These are phyloP conservation scores for Drosophila cognata DNA, from an alignment of 2,888 invertebrate species.

Conservation along the genomic window DNA sequence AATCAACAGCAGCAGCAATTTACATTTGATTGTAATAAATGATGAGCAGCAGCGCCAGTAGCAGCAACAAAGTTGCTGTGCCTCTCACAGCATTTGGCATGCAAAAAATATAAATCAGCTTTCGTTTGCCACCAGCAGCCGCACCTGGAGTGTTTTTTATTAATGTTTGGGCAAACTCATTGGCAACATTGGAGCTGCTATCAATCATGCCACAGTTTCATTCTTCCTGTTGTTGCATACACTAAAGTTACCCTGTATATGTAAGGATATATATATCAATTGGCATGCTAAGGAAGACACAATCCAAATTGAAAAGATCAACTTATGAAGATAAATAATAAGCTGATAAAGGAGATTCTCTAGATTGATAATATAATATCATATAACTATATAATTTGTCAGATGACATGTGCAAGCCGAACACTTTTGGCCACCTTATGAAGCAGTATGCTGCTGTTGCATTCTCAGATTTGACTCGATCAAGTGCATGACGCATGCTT, in stretches of 20 bases:
- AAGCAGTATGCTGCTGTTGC: neutral
- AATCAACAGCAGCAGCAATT: conserved; percentile 42
- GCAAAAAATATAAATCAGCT: conserved; percentile 44
- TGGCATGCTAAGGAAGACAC: neutral
- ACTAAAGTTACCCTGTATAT: conserved; percentile 37
- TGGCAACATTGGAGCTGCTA: conserved; percentile 38
- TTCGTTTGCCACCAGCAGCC: conserved; percentile 47
- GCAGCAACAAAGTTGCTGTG: conserved; percentile 7
- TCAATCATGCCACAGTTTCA: conserved; percentile 49
- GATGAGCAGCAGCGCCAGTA: conserved; percentile 32
- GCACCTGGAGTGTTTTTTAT: conserved; percentile 45
- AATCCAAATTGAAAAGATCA: neutral
- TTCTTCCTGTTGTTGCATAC: neutral
- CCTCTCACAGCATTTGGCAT: conserved; percentile 44
- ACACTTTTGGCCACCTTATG: neutral
- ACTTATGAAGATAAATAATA: neutral
- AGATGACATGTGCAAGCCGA: conserved; percentile 18
- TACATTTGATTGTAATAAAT: conserved; percentile 63
- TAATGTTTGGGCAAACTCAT: conserved; percentile 52
- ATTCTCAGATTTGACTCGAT: conserved; percentile 18
- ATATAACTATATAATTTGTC: neutral
- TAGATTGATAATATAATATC: no score
- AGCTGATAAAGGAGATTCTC: neutral
- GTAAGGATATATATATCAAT: neutral
- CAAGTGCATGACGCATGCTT: conserved; percentile 28